Conservation (phyloP, 2,797 vertebrate genomes). For the Mormyrus hasselquistii region DNA sequence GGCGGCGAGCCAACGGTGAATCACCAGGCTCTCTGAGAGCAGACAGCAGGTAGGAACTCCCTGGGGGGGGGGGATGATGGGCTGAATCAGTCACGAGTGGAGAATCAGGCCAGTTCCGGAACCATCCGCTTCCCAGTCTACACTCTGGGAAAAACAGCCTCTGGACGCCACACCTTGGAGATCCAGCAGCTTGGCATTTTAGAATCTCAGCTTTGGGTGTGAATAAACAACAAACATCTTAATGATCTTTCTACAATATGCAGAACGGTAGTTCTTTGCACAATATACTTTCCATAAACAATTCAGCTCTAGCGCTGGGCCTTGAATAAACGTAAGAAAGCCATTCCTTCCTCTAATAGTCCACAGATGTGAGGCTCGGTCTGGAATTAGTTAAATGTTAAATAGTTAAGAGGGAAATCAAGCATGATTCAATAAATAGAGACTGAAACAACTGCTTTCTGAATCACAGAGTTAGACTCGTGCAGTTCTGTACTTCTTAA, state of each 20-base stretch:
- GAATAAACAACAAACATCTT: not conserved
- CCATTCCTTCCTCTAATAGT: slow-evolving; percentile 61
- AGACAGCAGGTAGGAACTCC: slow-evolving; percentile 18
- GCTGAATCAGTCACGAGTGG: slow-evolving; percentile 13
- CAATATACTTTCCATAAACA: slow-evolving; percentile 72
- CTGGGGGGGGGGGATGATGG: slow-evolving; percentile 1
- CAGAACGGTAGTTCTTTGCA: slow-evolving; percentile 60
- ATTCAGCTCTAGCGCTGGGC: slow-evolving; percentile 51
- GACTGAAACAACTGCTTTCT: slow-evolving; percentile 60
- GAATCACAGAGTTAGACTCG: slow-evolving; percentile 43
- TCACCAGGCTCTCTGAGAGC: not conserved
- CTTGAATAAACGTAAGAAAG: slow-evolving; percentile 61
- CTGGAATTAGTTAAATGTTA: slow-evolving; percentile 64
- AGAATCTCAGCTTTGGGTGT: not conserved
- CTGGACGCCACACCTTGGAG: not conserved
- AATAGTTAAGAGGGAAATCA: slow-evolving; percentile 62
- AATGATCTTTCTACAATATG: slow-evolving; percentile 3
- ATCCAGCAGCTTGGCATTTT: not conserved
- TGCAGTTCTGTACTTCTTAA: not conserved
- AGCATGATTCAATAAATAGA: slow-evolving; percentile 70
- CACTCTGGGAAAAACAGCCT: not conserved
- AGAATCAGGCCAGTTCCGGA: slow-evolving; percentile 12
- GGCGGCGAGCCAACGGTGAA: not conserved
- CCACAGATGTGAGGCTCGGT: slow-evolving; percentile 63
- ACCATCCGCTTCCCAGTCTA: slow-evolving; percentile 1